A percentile compares a stretch with the other conserved stretches of the same genome.
Evolutionary conservation across 23 tunicate genomes (phyloP).

Genomic region (Styela clava): DNA sequence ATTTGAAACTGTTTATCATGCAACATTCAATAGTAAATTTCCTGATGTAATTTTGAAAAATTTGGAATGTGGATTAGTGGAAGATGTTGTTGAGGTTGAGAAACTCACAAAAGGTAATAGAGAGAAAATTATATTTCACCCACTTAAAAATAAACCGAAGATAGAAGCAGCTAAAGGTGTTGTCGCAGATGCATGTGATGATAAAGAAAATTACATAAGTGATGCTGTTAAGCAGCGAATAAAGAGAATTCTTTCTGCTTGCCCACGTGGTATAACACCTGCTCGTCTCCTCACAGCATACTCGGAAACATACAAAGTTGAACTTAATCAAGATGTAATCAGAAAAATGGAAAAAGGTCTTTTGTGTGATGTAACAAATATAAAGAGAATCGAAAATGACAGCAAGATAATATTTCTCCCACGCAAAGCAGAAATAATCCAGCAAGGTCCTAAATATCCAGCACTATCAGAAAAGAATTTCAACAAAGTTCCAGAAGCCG

Average conservation of each 20-base stretch:
- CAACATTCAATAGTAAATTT: not conserved
- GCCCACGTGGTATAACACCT: not conserved
- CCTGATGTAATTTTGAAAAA: not conserved
- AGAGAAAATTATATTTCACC: slow-evolving; percentile 5
- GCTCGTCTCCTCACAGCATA: not conserved
- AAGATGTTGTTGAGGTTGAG: not conserved
- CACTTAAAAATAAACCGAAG: not conserved
- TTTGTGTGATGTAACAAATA: not conserved
- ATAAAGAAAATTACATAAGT: not conserved
- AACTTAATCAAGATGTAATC: not conserved
- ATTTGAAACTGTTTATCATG: not conserved
- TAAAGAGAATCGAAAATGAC: not conserved
- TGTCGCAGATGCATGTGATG: not conserved
- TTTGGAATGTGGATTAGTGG: not conserved
- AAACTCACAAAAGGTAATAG: not conserved
- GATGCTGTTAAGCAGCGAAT: not conserved
- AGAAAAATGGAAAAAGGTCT: not conserved
- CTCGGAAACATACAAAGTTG: not conserved
- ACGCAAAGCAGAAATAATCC: not conserved
- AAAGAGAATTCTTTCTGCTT: not conserved
- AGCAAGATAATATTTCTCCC: not conserved
- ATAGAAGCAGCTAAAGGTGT: not conserved
- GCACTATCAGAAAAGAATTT: not conserved
- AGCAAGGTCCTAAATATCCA: not conserved
- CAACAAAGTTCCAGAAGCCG: not conserved